A percentile compares a stretch with the other conserved stretches of the same genome.
phyloP scores from a whole-genome alignment of 2,888 invertebrate genomes.

The Hyposoter didymator region DNA sequence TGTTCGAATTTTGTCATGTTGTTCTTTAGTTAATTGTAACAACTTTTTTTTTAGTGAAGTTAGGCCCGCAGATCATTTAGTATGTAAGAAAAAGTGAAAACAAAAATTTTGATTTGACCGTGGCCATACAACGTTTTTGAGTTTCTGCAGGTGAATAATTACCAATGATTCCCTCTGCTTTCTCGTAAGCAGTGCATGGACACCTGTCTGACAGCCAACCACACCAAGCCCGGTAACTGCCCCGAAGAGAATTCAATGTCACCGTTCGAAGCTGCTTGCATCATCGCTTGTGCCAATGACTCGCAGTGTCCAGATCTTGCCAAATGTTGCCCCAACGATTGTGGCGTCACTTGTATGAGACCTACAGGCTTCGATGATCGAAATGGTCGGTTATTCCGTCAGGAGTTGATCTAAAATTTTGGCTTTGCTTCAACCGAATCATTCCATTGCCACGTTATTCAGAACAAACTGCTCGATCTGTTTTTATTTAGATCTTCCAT shows the following conservation, averaged over 20 bases:
- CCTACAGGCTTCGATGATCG: constrained; percentile 86
- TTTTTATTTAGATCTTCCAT: constrained; percentile 72
- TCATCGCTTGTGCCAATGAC: constrained; percentile 87
- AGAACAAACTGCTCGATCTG: not conserved
- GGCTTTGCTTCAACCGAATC: not conserved
- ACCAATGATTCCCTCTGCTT: not conserved
- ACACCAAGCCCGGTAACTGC: constrained; percentile 85
- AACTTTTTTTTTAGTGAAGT: too few species aligned
- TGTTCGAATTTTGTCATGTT: too few species aligned
- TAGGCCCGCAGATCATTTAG: too few species aligned
- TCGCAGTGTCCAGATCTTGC: constrained; percentile 89
- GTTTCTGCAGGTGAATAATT: too few species aligned
- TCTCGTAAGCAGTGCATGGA: constrained; percentile 86
- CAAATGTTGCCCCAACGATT: constrained; percentile 89
- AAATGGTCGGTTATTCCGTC: constrained; percentile 85
- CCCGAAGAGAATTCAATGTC: constrained; percentile 81
- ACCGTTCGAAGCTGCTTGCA: constrained; percentile 87
- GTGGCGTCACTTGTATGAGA: constrained; percentile 89
- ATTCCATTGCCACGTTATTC: not conserved
- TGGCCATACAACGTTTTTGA: too few species aligned
- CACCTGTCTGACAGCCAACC: constrained; percentile 85
- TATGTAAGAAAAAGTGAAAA: too few species aligned
- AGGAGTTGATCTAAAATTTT: not conserved
- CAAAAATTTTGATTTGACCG: too few species aligned
- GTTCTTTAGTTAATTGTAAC: too few species aligned